A percentile compares a stretch with the other conserved stretches of the same genome.
Evolutionary conservation across 2,113 vertebrate genomes (phyloP).

Genomic region (Marmota flaviventris): DNA sequence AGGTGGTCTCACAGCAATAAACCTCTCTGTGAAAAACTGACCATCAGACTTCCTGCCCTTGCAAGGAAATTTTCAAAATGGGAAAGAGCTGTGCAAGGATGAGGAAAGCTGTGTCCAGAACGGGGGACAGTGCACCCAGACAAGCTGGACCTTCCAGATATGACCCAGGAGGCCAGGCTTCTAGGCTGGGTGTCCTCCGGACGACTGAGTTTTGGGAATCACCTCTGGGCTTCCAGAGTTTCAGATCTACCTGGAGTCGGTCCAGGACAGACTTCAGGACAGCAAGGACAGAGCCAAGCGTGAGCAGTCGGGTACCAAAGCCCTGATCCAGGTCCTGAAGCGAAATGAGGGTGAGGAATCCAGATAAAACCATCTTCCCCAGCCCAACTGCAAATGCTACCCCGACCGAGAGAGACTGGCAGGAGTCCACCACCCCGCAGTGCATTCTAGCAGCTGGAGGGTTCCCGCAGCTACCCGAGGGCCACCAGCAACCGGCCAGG

Average conservation of each 20-base stretch:
- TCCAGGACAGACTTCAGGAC: constrained; percentile 85
- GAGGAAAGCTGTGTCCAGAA: constrained; percentile 79
- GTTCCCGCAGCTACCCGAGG: constrained; percentile 84
- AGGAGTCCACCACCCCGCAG: constrained; percentile 83
- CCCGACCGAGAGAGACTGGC: constrained; percentile 83
- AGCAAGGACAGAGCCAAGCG: constrained; percentile 40
- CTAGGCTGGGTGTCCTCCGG: constrained; percentile 85
- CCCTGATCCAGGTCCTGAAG: constrained; percentile 77
- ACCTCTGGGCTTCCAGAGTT: constrained; percentile 87
- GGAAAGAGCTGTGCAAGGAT: constrained; percentile 84
- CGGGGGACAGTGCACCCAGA: constrained; percentile 78
- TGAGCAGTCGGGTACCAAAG: constrained; percentile 35
- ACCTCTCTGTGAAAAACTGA: neutral
- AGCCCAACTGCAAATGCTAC: constrained; percentile 69
- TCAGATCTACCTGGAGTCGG: constrained; percentile 85
- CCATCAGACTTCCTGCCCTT: constrained; percentile 71
- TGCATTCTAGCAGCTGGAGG: constrained; percentile 88
- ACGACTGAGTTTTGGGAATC: constrained; percentile 89
- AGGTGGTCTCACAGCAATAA: neutral
- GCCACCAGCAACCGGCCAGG: no score
- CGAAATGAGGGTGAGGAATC: constrained; percentile 82
- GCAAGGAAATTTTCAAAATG: constrained; percentile 42
- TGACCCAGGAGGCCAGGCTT: constrained; percentile 86
- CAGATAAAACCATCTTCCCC: constrained; percentile 53
- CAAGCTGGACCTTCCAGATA: constrained; percentile 85